These are phyloP conservation scores for Euphydryas editha DNA, from an alignment of 2,888 invertebrate genomes.

Conservation along the genomic window DNA sequence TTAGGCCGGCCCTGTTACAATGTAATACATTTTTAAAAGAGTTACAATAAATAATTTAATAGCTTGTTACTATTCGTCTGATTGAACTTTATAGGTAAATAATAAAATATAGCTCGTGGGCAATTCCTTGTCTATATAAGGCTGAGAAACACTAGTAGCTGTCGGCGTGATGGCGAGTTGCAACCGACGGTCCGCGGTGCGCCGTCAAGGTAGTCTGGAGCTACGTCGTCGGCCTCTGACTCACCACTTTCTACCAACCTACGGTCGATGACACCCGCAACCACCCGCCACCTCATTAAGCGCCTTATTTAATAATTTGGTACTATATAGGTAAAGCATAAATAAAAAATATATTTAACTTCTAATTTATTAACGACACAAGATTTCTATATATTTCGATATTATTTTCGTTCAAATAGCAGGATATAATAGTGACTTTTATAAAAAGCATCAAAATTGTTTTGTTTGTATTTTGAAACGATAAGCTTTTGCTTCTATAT, in stretches of 20 bases:
- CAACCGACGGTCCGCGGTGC: slow-evolving; percentile 15
- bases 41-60: neutral
- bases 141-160: slow-evolving; percentile 7
- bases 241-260: slow-evolving; percentile 59
- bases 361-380: too few species aligned
- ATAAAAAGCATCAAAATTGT: too few species aligned
- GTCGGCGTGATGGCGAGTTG: slow-evolving; percentile 5
- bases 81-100: neutral
- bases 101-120: slow-evolving; percentile 5
- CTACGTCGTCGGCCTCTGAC: slow-evolving; percentile 46
- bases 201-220: slow-evolving; percentile 58
- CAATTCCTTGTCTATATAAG: slow-evolving; percentile 4
- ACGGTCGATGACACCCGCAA: slow-evolving; percentile 61
- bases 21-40: neutral
- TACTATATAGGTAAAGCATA: neutral
- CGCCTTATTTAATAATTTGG: slow-evolving; percentile 40
- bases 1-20: too few species aligned
- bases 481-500: too few species aligned
- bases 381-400: too few species aligned
- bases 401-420: too few species aligned
- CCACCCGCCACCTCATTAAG: slow-evolving; percentile 57
- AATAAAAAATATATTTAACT: too few species aligned
- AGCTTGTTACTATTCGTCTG: neutral
- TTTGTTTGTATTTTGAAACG: too few species aligned
- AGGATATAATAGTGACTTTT: too few species aligned